Evolutionary conservation across 1,140 invertebrate species (phyloP).

Genomic region (Ganaspis sp.): DNA sequence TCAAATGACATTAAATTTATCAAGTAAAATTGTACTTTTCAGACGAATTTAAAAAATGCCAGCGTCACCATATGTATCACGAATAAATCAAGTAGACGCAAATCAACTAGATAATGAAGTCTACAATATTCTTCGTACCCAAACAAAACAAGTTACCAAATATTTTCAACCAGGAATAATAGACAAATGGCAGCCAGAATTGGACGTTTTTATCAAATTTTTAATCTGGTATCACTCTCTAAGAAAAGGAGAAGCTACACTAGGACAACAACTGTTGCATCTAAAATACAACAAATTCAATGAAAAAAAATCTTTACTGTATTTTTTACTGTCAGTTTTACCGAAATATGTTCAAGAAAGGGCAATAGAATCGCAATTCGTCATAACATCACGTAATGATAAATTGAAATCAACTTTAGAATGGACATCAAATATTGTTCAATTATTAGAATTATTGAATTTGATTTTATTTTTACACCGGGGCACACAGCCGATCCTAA

Average conservation of each 20-base stretch:
- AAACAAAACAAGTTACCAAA: conserved; percentile 62
- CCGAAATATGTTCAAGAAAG: conserved; percentile 66
- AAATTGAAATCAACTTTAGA: conserved; percentile 56
- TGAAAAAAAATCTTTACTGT: conserved; percentile 62
- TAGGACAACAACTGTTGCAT: conserved; percentile 71
- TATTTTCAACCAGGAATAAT: conserved; percentile 57
- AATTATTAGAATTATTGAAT: conserved; percentile 67
- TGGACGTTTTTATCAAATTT: conserved; percentile 65
- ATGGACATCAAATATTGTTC: conserved; percentile 51
- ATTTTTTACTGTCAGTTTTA: conserved; percentile 60
- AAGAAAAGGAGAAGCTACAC: conserved; percentile 63
- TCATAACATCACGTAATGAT: conserved; percentile 32
- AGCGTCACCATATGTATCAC: conserved; percentile 63
- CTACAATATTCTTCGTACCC: conserved; percentile 64
- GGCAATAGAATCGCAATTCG: conserved; percentile 48
- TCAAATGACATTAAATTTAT: too few relatives aligned
- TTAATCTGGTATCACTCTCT: conserved; percentile 71
- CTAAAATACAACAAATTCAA: conserved; percentile 66
- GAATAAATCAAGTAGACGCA: conserved; percentile 73
- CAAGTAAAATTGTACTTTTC: not conserved
- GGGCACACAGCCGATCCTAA: conserved; percentile 64
- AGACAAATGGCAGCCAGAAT: conserved; percentile 68
- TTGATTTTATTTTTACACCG: conserved; percentile 66
- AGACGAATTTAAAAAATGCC: conserved; percentile 51
- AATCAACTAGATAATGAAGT: conserved; percentile 71